Conservation (phyloP, 1,140 invertebrate genomes). For the Phymastichus coffea region DNA sequence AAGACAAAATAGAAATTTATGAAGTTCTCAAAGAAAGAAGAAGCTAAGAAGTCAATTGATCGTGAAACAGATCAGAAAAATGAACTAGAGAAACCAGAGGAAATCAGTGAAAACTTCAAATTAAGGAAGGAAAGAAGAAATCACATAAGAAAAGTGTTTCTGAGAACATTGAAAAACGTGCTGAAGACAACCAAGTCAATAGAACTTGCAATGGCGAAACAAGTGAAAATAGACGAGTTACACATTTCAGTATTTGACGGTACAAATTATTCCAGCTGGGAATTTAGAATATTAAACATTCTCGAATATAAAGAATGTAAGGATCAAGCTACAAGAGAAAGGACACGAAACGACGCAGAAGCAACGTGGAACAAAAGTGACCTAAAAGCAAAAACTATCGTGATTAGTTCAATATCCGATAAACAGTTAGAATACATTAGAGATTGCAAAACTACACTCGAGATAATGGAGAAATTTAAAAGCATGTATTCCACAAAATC, state of each 20-base stretch:
- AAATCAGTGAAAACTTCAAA: no score
- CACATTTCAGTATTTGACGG: constrained; percentile 27
- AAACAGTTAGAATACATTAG: constrained; percentile 25
- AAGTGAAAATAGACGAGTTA: constrained; percentile 20
- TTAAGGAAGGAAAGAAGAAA: no score
- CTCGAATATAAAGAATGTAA: constrained; percentile 22
- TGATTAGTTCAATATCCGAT: constrained; percentile 24
- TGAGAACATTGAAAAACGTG: no score
- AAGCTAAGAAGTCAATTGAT: no score
- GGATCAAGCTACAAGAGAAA: background rate
- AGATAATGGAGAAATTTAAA: constrained; percentile 26
- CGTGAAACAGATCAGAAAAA: no score
- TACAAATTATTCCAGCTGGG: constrained; percentile 22
- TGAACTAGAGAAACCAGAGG: no score
- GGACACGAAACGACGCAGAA: background rate
- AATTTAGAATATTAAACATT: constrained; percentile 7
- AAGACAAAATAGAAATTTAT: no score
- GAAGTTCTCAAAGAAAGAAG: no score
- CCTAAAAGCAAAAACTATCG: constrained; percentile 23
- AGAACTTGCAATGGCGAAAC: no score
- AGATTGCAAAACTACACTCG: background rate
- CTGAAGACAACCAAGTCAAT: background rate
- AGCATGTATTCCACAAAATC: constrained; percentile 20
- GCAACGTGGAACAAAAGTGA: constrained; percentile 21
- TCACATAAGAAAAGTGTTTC: no score